Evolutionary conservation across 2,113 vertebrate genomes (phyloP).

Genomic region (Triplophysa tibetana): DNA sequence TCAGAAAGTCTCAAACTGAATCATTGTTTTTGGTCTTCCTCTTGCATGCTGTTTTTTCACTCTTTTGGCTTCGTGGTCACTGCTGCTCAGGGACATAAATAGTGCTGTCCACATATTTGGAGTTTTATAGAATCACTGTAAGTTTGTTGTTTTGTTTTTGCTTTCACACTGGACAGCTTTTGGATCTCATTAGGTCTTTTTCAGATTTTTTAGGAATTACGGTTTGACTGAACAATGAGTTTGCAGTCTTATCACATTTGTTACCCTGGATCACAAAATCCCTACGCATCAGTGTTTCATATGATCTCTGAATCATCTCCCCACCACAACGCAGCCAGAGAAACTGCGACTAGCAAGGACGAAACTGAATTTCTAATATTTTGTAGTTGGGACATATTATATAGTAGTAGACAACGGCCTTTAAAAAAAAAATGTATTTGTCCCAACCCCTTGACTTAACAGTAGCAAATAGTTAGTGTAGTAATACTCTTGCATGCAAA

Average conservation of each 20-base stretch:
- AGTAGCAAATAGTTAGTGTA: too few relatives aligned
- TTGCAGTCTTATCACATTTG: background rate
- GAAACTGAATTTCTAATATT: background rate
- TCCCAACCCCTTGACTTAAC: background rate
- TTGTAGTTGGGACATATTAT: too few relatives aligned
- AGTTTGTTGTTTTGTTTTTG: conserved; percentile 50
- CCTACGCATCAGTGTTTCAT: conserved; percentile 50
- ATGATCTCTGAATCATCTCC: conserved; percentile 47
- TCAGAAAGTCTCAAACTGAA: conserved; percentile 51
- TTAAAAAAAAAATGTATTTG: background rate
- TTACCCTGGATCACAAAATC: conserved; percentile 31
- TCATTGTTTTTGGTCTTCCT: conserved; percentile 54
- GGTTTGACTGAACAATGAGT: background rate
- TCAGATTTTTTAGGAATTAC: background rate
- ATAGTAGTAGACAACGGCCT: too few relatives aligned
- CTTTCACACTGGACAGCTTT: conserved; percentile 11
- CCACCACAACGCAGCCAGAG: conserved; percentile 1
- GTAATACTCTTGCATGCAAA: background rate
- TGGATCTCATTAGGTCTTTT: background rate
- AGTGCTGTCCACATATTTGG: conserved; percentile 34
- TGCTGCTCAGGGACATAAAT: conserved; percentile 34
- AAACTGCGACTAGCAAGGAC: background rate
- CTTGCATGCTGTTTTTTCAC: conserved; percentile 28
- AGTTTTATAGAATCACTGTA: conserved; percentile 29
- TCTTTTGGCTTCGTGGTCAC: conserved; percentile 41